These are phyloP conservation scores for Bruchidius siliquastri DNA, from an alignment of 2,888 invertebrate species.

Conservation along the genomic window DNA sequence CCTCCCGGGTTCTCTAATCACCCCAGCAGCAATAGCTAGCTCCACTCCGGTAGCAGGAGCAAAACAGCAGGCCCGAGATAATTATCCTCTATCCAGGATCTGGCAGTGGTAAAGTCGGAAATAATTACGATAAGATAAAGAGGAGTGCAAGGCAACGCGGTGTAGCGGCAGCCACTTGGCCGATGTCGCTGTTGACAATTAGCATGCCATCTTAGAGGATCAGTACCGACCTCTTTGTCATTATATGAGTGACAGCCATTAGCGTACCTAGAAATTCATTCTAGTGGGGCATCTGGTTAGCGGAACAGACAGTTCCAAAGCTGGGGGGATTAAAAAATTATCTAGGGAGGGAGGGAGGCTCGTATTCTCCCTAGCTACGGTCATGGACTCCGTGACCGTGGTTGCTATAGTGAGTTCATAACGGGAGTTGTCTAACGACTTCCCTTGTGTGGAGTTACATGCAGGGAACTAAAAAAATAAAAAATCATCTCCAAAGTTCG, in stretches of 20 bases:
- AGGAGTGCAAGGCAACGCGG: background rate
- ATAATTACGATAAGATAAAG: background rate
- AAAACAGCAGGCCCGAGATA: background rate
- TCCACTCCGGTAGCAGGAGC: background rate
- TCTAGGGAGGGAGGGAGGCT: too few species aligned
- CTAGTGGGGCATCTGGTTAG: too few species aligned
- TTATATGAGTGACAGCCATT: background rate
- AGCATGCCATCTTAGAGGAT: background rate
- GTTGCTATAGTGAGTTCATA: too few species aligned
- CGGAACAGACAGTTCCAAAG: too few species aligned
- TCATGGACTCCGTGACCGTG: too few species aligned
- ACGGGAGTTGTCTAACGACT: too few species aligned
- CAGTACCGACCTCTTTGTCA: background rate
- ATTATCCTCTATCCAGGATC: background rate
- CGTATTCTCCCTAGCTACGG: too few species aligned
- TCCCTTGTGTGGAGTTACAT: too few species aligned
- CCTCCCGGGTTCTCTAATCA: background rate
- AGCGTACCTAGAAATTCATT: background rate
- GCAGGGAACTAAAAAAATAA: too few species aligned
- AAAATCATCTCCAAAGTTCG: too few species aligned
- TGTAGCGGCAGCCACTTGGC: background rate
- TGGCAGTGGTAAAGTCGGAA: background rate
- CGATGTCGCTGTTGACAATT: background rate
- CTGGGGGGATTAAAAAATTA: too few species aligned
- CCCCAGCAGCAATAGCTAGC: background rate